These are phyloP conservation scores for Leguminivora glycinivorella DNA, from an alignment of 1,140 invertebrate genomes.

Conservation along the genomic window DNA sequence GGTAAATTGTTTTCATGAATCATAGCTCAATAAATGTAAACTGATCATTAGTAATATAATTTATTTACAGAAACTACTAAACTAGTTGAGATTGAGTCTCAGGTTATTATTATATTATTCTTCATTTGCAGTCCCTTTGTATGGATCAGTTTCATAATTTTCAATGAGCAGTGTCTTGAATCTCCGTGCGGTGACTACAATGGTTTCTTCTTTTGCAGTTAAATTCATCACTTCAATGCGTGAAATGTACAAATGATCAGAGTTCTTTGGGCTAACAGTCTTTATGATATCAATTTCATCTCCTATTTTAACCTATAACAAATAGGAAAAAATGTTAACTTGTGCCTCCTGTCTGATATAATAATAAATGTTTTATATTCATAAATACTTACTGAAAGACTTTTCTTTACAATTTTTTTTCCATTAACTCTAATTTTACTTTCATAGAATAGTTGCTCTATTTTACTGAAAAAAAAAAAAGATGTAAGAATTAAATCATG, in stretches of 20 bases:
- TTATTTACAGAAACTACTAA: constrained; percentile 84
- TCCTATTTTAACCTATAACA: constrained; percentile 74
- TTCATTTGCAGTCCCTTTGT: constrained; percentile 51
- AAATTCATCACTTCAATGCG: constrained; percentile 80
- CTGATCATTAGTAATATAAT: constrained; percentile 22
- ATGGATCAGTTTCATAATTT: constrained; percentile 78
- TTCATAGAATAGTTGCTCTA: constrained; percentile 83
- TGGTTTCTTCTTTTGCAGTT: constrained; percentile 62
- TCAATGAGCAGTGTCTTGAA: constrained; percentile 82
- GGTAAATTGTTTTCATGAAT: too few relatives aligned
- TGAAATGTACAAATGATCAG: constrained; percentile 81
- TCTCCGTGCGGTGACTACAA: constrained; percentile 79
- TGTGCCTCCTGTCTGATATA: neutral
- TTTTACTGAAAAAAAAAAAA: constrained; percentile 77
- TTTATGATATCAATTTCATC: constrained; percentile 85
- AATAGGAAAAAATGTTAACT: constrained; percentile 28
- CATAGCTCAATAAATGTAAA: too few relatives aligned
- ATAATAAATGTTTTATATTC: constrained; percentile 24
- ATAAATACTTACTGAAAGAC: constrained; percentile 70
- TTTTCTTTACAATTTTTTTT: constrained; percentile 83
- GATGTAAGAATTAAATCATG: neutral
- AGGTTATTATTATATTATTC: constrained; percentile 28
- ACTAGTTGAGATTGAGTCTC: constrained; percentile 83
- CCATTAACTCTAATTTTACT: constrained; percentile 85
- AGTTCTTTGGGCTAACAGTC: constrained; percentile 80